Percentiles rank a stretch among this genome's conserved stretches.
These are phyloP conservation scores for Dione vanillae DNA, from an alignment of 2,888 invertebrate species.

Conservation along the genomic window DNA sequence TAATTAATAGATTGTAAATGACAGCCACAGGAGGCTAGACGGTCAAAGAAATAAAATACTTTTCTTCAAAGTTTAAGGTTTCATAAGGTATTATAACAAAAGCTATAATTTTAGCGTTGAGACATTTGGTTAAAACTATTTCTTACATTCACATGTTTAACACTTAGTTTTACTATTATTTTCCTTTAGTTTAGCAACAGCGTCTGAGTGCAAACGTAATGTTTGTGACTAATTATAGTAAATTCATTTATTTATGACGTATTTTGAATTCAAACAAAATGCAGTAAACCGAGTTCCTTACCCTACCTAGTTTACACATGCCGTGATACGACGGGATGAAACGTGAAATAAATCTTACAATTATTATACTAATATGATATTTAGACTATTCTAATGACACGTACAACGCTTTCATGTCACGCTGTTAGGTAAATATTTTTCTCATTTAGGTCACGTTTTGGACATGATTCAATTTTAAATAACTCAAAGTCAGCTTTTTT, in stretches of 20 bases:
- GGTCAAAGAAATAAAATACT: neutral
- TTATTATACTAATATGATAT: neutral
- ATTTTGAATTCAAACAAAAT: neutral
- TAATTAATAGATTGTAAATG: neutral
- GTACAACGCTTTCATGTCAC: conserved; percentile 20
- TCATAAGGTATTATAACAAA: no score
- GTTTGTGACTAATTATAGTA: no score
- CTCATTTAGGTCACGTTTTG: conserved; percentile 29
- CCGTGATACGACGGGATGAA: neutral
- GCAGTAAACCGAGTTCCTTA: neutral
- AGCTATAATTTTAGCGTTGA: no score
- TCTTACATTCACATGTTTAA: no score
- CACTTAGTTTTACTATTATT: no score
- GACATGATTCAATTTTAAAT: conserved; percentile 31
- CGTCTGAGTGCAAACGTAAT: neutral
- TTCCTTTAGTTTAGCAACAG: no score
- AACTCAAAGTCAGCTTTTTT: conserved; percentile 13
- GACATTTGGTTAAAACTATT: no score
- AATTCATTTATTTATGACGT: no score
- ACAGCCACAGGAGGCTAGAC: neutral
- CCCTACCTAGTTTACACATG: no score
- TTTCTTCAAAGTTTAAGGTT: neutral
- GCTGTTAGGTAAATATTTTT: conserved; percentile 15
- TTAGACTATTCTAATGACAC: conserved; percentile 9
- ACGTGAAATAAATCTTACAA: neutral